Evolutionary conservation across 2,113 vertebrate species (phyloP), one percentile per base, ranked within the genome.

Genomic region (human (Homo sapiens)): DNA sequence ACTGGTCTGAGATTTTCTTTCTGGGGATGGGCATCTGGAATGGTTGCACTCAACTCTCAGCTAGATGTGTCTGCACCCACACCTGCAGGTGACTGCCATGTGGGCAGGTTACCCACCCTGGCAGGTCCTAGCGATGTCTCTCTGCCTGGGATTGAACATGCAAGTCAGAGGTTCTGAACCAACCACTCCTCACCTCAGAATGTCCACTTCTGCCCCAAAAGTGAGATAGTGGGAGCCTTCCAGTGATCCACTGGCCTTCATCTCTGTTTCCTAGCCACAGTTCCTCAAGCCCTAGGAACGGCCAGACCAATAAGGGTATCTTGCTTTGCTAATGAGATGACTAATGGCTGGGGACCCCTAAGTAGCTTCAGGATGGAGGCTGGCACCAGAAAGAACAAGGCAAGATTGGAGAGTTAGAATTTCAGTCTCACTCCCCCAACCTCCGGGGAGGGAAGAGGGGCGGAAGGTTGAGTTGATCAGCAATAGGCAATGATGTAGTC

Each of bases 381-480:
- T 75, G 23, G 72, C 72, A 25, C 38, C 73, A 76, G 25, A 76
- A 76, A 76, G 73, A 76, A 43, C 73, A 75, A 45, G 40, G 73
- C 73, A 45, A 27, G 73, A 75, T 8, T 75, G 20, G 70, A 72
- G 70, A 20, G n/a, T 38, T 72, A 38, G 40, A 75, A 45, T 43
- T 43, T 27, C 40, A 75, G 40, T 13, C 40, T 43, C 40, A 75
- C 73, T 18, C 73, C 73, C 73, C 25, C 43, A 18, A 30, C 27
- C 3, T 17, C 25, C 1, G 0, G 8, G 27, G 7, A 48, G 25
- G 25, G 38, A 43, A 75, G 40, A 27, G 1, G 27, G 14, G 43
- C 7, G 32, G 25, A 17, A 76, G 73, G 72, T 40, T 75, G 72
- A 75, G 72, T 27, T 75, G 38, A 75, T 43, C 38, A 14, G 38